Base-by-base conservation (phyloP, 2,113 vertebrate genomes). In the Myotis brandtii region DNA sequence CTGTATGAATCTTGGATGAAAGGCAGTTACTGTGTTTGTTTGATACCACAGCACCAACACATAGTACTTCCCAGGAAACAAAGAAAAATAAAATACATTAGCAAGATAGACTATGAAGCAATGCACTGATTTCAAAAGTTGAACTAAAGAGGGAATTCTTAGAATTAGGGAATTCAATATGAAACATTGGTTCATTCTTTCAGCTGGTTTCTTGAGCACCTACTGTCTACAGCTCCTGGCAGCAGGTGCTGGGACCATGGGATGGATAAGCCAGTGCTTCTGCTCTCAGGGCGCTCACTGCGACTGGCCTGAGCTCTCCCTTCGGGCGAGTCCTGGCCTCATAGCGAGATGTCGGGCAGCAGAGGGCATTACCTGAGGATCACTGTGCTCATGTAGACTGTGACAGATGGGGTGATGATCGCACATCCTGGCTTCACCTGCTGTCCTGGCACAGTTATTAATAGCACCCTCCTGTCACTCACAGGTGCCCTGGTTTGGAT, bases 141-240 rank as follows among this genome's bases (percentile, higher is more conserved):
- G 13, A 37, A 21, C 73, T 62, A 34, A 75, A 79, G 70, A 64
- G 14, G 18, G 46, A 46, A 46, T 46, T 75, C 77, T 72, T 3
- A 30, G 86, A 48, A 20, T 56, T 80, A 25, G 34, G 70, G 54
- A 13, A 37, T 59, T 25, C 9, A 14, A 0, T 21, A 2, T 6
- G 18, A 76, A 37, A 16, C 46, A 3, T 4, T 10, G 48, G 4
- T 6, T 20, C 40, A 8, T 43, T 52, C 17, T 75, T 48, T 8
- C 25, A 5, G 54, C 75, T 80, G 69, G 20, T 32, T 75, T 96
- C 80, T 17, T 23, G 34, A 48, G 48, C 20, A 12, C 52, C 50
- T n/a, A 0, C n/a, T n/a, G 12, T 46, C 14, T 40, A 2, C 9
- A 1, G 10, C 9, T 27, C 5, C 0, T 25, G 73, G 54, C 4